These are phyloP conservation scores for Trichonephila inaurata DNA, from an alignment of 1,140 invertebrate species.

Conservation along the genomic window DNA sequence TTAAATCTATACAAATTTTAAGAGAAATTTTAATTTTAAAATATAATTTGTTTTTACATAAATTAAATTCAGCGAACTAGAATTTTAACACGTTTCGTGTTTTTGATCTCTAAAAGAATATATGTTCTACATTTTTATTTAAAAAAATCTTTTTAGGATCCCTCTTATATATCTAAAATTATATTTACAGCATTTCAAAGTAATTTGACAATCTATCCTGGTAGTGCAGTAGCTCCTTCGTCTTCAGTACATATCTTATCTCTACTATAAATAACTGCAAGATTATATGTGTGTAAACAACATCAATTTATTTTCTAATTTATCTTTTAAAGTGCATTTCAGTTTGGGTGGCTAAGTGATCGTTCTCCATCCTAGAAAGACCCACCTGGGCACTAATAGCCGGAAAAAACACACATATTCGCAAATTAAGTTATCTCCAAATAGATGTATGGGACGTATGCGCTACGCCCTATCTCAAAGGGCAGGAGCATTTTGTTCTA, in stretches of 20 bases:
- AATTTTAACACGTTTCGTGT: too few species aligned
- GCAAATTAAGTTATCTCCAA: slow-evolving; percentile 22
- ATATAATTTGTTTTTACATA: too few species aligned
- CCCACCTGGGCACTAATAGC: neutral
- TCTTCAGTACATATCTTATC: neutral
- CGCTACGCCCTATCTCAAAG: neutral
- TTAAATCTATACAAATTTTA: too few species aligned
- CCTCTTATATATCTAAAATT: too few species aligned
- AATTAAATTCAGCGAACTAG: too few species aligned
- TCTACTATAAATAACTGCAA: neutral
- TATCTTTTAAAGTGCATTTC: neutral
- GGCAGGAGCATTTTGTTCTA: neutral
- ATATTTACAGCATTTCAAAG: too few species aligned
- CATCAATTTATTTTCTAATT: neutral
- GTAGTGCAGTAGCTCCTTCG: neutral
- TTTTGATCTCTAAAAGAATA: too few species aligned
- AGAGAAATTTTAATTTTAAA: too few species aligned
- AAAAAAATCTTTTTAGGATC: too few species aligned
- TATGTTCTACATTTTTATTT: too few species aligned
- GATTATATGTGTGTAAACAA: neutral
- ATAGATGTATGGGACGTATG: neutral
- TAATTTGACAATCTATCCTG: too few species aligned
- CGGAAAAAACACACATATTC: neutral
- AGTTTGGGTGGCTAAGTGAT: neutral
- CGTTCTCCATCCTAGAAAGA: neutral